Evolutionary conservation across 2,113 vertebrate genomes (phyloP).

Genomic region (Romanogobio albipinnatus): DNA sequence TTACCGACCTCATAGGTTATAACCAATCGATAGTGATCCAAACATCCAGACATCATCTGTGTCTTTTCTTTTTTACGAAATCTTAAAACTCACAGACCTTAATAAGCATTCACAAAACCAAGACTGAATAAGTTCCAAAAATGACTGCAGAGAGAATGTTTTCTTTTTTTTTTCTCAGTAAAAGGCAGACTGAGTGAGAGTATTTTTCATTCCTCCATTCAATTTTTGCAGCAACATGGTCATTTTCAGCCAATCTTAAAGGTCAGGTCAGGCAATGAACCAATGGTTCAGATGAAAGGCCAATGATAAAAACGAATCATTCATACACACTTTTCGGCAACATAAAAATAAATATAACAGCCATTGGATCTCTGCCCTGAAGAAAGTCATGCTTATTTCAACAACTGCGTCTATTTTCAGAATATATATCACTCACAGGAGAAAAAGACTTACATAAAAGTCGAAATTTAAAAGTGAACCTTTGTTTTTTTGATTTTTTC

Average conservation of each 20-base stretch:
- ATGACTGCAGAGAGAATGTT: not conserved
- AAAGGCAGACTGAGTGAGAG: not conserved
- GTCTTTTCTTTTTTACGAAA: not conserved
- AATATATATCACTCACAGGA: not conserved
- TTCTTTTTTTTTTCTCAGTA: not conserved
- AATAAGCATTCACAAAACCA: not conserved
- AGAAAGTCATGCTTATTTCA: constrained; percentile 15
- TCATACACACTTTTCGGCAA: not conserved
- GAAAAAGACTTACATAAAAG: not conserved
- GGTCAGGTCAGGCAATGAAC: constrained; percentile 29
- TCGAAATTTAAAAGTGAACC: constrained; percentile 7
- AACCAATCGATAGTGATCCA: not conserved
- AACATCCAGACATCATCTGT: not conserved
- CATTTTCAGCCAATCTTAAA: constrained; percentile 12
- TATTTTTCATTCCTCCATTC: constrained; percentile 1
- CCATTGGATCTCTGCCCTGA: not conserved
- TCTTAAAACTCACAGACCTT: constrained; percentile 2
- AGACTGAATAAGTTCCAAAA: not conserved
- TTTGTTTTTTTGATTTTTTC: not conserved
- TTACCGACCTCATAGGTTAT: not conserved
- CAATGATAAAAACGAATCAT: constrained; percentile 18
- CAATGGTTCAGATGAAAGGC: constrained; percentile 5
- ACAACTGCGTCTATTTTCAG: not conserved
- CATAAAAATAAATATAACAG: not conserved
- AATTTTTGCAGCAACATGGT: not conserved